Evolutionary conservation across 1,140 invertebrate species (phyloP), one percentile per base, ranked within the genome.

Genomic region (Macrostomum lignano): DNA sequence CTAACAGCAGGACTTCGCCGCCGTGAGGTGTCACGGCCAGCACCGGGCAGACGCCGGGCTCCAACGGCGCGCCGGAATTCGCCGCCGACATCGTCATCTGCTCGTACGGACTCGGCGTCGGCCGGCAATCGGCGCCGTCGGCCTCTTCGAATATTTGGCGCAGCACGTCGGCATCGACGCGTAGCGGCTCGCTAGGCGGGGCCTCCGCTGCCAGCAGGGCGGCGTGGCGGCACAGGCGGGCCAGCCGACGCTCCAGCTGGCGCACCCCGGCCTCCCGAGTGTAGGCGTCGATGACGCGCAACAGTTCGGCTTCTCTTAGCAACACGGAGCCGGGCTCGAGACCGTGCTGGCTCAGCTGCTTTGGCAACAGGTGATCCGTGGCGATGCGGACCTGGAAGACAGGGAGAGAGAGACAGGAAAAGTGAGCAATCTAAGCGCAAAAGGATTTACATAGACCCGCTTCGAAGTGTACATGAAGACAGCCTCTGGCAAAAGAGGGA

Each of bases 251-350:
- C 38, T 68, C 65, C 17, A 67, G 40, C 23, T 46, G 54, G 15
- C 66, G 46, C 3, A 67, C 66, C 17, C 66, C 66, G 14, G 65
- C 60, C 46, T 67, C 66, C 20, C 52, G 39, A 1, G 66, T 67
- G 44, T 67, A 67, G 24, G 48, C 49, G 9, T n/a, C n/a, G n/a
- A n/a, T n/a, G n/a, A n/a, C n/a, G n/a, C n/a, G n/a, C n/a, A n/a
- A n/a, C n/a, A n/a, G n/a, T n/a, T n/a, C n/a, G n/a, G n/a, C n/a
- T n/a, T n/a, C n/a, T n/a, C n/a, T n/a, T n/a, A n/a, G n/a, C n/a
- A n/a, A n/a, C n/a, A n/a, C n/a, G n/a, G n/a, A n/a, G n/a, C n/a
- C n/a, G n/a, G n/a, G n/a, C n/a, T n/a, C n/a, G n/a, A 61, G 40
- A 3, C 65, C 65, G 48, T 67, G 57, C 35, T 59, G 55, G 25